Base-by-base conservation (phyloP, 2,888 invertebrate species). In the Drosophila helvetica region DNA sequence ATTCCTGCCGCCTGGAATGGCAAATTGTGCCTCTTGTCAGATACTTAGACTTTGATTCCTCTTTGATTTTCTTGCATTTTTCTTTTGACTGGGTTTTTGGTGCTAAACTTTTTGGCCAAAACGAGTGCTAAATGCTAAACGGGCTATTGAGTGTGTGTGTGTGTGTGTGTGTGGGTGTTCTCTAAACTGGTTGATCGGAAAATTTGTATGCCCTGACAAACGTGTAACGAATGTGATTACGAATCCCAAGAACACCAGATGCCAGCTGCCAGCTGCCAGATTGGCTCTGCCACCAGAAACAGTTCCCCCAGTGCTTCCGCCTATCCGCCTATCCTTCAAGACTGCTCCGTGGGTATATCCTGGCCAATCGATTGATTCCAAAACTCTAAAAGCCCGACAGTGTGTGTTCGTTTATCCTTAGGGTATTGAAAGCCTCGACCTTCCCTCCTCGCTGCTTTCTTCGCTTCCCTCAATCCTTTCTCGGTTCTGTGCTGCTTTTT, bases 1-100 rank as follows among this genome's bases (percentile, higher is more conserved):
- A 96, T 92, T 96, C 96, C 93, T 96, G 96, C 92, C 96, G 94
- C 90, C 96, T 94, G 91, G 59, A 83, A 86, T 27, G 27, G 52
- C 27, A 66, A 30, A 1, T 12, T 33, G 33, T 17, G 30, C 22
- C 47, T n/a, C 47, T 48, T 66, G 66, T 65, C 65, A 68, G 57
- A 60, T 59, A 48, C 60, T 42, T 51, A 38, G 38, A 43, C 33
- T 8, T 47, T 43, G 30, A 67, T 27, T 47, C 0, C 42, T 42
- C 68, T 56, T 43, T 50, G 33, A 56, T 19, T 50, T 43, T 42
- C 33, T 43, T 48, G 68, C 66, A 66, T 66, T 25, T 38, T 38
- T 38, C 38, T 63, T 67, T 67, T 66, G 25, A 18, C 9, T 56
- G 68, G 55, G 48, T 43, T 55, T 30, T 47, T 54, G 38, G n/a